These are phyloP conservation scores for Celastrina argiolus DNA, from an alignment of 2,888 invertebrate species.

Conservation along the genomic window DNA sequence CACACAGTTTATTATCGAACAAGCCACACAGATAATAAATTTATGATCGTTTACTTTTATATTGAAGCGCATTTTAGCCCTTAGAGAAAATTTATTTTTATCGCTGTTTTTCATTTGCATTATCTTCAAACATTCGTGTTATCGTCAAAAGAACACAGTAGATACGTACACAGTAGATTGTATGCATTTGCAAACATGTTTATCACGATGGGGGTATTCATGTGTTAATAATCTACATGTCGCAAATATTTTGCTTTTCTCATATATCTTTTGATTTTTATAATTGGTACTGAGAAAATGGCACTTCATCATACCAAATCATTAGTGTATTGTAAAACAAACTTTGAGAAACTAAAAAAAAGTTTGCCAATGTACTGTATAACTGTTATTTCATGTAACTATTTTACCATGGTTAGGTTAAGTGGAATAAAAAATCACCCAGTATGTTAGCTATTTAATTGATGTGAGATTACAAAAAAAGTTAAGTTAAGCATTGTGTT, in stretches of 20 bases:
- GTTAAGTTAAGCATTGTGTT: too few relatives aligned
- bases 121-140: not conserved
- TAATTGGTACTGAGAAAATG: too few relatives aligned
- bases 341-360: too few relatives aligned
- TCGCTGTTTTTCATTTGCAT: not conserved
- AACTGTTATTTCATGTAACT: too few relatives aligned
- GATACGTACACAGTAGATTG: not conserved
- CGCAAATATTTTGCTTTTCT: not conserved
- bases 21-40: not conserved
- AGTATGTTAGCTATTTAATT: too few relatives aligned
- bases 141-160: not conserved
- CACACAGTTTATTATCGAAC: not conserved
- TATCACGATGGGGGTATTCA: not conserved
- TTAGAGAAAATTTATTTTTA: not conserved
- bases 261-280: too few relatives aligned
- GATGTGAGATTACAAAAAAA: too few relatives aligned
- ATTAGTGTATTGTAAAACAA: too few relatives aligned
- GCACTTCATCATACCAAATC: too few relatives aligned
- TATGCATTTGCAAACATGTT: not conserved
- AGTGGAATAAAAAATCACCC: too few relatives aligned
- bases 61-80: not conserved
- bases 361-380: too few relatives aligned
- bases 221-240: not conserved
- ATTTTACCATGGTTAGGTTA: too few relatives aligned
- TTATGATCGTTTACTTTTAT: not conserved